Evolutionary conservation across 1,140 invertebrate species (phyloP), one percentile per base, ranked within the genome.

Genomic region (Daktulosphaira vitifoliae): DNA sequence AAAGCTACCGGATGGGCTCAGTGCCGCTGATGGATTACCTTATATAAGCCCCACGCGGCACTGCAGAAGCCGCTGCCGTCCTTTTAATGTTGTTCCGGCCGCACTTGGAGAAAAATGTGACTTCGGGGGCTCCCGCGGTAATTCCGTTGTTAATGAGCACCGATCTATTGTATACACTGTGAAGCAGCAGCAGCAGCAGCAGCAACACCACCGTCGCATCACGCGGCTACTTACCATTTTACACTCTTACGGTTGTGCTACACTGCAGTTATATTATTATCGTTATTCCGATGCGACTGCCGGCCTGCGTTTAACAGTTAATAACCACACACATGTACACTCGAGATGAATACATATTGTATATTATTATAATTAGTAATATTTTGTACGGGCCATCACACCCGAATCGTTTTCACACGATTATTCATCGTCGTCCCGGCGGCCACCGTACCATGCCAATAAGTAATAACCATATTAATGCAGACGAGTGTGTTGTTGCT

Each of bases 351-450:
- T 20, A 52, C 9, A 25, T 33, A 26, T 20, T 6, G 11, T 33
- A 33, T 6, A 33, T 11, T 33, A 33, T 33, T 33, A n/a, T 33
- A 33, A 33, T 33, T 33, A 33, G 29, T 33, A 33, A 33, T 33
- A 33, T 33, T 33, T 2, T n/a, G 26, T 15, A 15, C 23, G 38
- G n/a, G 54, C 9, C 39, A n/a, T n/a, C 15, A 29, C 39, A 9
- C 25, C 53, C 53, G 23, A 59, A 42, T 44, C 38, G 23, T 59
- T 59, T 59, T 59, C 54, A 59, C 54, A 59, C 54, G 54, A 59
- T 59, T 59, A 59, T 46, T 59, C 39, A 59, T 59, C 54, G 23
- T 22, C 5, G 54, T 29, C 54, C 2, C 15, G 29, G 11, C 29
- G 29, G 29, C 29, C 29, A 33, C 29, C 29, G 11, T 33, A 33